Evolutionary conservation across 1,140 invertebrate genomes (phyloP).

Genomic region (Apis cerana): DNA sequence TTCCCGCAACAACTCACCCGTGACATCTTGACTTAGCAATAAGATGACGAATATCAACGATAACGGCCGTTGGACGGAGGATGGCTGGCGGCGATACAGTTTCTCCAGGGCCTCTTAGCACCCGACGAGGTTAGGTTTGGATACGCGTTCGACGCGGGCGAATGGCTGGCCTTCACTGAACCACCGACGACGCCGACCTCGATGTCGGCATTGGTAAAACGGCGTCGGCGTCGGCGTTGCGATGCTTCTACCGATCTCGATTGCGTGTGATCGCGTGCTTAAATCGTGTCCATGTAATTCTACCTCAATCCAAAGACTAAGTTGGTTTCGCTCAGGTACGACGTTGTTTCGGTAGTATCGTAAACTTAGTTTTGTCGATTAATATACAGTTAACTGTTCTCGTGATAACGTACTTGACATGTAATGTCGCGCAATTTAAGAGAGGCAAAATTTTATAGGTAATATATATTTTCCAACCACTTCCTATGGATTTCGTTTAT

Average conservation of each 20-base stretch:
- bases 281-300: conserved; percentile 39
- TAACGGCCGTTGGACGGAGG: conserved; percentile 26
- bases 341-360: conserved; percentile 1
- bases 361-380: conserved; percentile 21
- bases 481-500: background rate
- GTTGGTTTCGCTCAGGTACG: background rate
- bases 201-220: conserved; percentile 39
- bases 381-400: conserved; percentile 4
- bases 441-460: background rate
- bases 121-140: conserved; percentile 26
- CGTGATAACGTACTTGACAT: conserved; percentile 19
- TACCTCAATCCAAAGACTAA: background rate
- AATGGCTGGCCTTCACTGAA: conserved; percentile 72
- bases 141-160: conserved; percentile 65
- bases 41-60: background rate
- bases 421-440: conserved; percentile 11
- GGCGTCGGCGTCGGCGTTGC: conserved; percentile 51
- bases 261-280: conserved; percentile 64
- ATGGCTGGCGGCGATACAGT: conserved; percentile 66
- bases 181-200: conserved; percentile 22
- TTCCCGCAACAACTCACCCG: conserved; percentile 63
- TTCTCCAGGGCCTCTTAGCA: conserved; percentile 64
- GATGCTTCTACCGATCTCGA: conserved; percentile 59
- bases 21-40: conserved; percentile 63
- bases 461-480: background rate